Conservation (phyloP, 2,888 invertebrate genomes). For the Cryptus viduatorius region DNA sequence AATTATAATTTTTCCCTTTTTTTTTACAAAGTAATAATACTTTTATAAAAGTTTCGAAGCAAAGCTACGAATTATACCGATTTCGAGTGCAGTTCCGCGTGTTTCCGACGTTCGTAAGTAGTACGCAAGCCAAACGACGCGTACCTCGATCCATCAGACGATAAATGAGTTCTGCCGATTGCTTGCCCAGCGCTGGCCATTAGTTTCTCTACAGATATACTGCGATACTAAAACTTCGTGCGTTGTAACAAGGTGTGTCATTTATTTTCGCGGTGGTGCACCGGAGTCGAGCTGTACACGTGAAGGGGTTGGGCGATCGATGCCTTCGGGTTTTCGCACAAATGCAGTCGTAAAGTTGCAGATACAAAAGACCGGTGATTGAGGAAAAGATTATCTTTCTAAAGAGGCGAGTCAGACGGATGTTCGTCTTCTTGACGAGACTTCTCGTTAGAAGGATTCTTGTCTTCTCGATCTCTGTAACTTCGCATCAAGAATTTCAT, state of each 20-base stretch:
- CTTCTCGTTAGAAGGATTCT: conserved; percentile 65
- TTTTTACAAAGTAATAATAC: no score
- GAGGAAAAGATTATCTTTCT: conserved; percentile 74
- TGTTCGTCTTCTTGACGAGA: conserved; percentile 48
- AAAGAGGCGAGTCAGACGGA: conserved; percentile 45
- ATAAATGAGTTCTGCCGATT: conserved; percentile 42
- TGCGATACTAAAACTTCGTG: not conserved
- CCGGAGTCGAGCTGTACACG: not conserved
- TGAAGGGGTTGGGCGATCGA: conserved; percentile 30
- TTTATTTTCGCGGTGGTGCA: conserved; percentile 19
- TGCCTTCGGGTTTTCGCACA: not conserved
- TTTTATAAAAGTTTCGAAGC: not conserved
- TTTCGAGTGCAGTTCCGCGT: conserved; percentile 52
- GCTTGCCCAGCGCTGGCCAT: conserved; percentile 1
- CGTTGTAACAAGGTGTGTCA: conserved; percentile 24
- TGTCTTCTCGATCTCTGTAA: conserved; percentile 43
- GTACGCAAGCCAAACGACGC: conserved; percentile 16
- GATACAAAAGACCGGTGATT: conserved; percentile 73
- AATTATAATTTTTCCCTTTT: not conserved
- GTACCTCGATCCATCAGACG: conserved; percentile 23
- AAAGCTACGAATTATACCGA: conserved; percentile 3
- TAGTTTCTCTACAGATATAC: not conserved
- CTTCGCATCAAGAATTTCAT: not conserved
- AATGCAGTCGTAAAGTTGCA: conserved; percentile 46
- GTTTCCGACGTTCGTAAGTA: conserved; percentile 41